phyloP scores from a whole-genome alignment of 2,888 invertebrate species.

The Xanthia icteritia region DNA sequence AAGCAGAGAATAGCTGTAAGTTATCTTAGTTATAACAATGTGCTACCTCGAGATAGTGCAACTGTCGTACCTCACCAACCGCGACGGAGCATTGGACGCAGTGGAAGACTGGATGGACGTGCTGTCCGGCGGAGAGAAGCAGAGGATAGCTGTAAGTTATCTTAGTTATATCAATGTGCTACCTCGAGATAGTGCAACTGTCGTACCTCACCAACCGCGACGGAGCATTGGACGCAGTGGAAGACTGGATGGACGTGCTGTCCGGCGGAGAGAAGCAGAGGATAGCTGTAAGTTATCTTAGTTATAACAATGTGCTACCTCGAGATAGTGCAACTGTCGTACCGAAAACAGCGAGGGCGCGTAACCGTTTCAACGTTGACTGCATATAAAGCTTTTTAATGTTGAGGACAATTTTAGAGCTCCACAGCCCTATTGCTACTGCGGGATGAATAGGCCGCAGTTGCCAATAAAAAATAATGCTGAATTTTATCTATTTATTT shows the following conservation, averaged over 20 bases:
- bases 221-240: constrained; percentile 96
- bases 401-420: no score
- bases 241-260: constrained; percentile 99
- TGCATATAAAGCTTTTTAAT: no score
- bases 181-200: not conserved
- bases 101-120: constrained; percentile 99
- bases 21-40: not conserved
- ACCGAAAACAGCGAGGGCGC: no score
- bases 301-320: constrained; percentile 3
- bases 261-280: constrained; percentile 99
- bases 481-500: not conserved
- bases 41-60: not conserved
- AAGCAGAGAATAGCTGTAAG: constrained; percentile 98
- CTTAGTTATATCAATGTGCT: constrained; percentile 5
- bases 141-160: constrained; percentile 95
- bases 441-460: not conserved
- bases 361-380: no score
- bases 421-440: not conserved
- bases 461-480: not conserved
- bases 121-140: constrained; percentile 99
- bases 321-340: not conserved
- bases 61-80: constrained; percentile 84
- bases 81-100: constrained; percentile 97
- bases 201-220: constrained; percentile 92
- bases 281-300: constrained; percentile 93